Base-by-base conservation (phyloP, 2,888 invertebrate species). In the Machimus atricapillus region DNA sequence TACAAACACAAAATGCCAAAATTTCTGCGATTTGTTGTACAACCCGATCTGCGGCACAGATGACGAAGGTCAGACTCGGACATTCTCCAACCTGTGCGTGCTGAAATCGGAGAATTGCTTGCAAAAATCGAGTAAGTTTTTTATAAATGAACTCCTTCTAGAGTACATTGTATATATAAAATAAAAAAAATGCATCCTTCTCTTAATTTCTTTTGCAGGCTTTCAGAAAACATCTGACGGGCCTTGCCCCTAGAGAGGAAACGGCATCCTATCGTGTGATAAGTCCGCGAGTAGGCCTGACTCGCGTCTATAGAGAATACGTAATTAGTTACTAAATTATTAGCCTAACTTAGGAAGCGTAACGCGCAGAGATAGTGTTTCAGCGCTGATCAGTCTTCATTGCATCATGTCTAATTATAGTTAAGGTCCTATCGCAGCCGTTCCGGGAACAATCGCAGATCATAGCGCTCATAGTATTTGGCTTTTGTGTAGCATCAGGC, bases 41-140 rank as follows among this genome's bases (percentile, higher is more conserved):
- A 27, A 52, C 2, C 89, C 89, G 27, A 89, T 92, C 27, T 92
- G 92, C 86, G 92, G 91, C 31, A 92, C 92, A 86, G 92, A 92
- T 88, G 92, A 92, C 88, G 91, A 91, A 79, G 92, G 92, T 16
- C 90, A 91, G 87, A 92, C 92, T 85, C 91, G 90, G 89, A 91
- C 92, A 46, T 92, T 92, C 88, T 91, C 91, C 83, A 92, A 92
- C 89, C 88, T 91, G 86, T 92, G 92, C 89, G 90, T 92, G 81
- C 90, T 92, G 90, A 92, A 92, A 89, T 91, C 91, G 40, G 93
- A 92, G 89, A 92, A 92, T 89, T 92, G 92, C 88, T 90, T 92
- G 81, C 92, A 90, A 87, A 89, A 90, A 87, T 88, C 90, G 87
- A 91, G 91, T 91, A 90, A 91, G 90, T 89, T 66, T n/a, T n/a